Evolutionary conservation across 2,888 invertebrate species (phyloP).

Genomic region (Dryobotodes eremita): DNA sequence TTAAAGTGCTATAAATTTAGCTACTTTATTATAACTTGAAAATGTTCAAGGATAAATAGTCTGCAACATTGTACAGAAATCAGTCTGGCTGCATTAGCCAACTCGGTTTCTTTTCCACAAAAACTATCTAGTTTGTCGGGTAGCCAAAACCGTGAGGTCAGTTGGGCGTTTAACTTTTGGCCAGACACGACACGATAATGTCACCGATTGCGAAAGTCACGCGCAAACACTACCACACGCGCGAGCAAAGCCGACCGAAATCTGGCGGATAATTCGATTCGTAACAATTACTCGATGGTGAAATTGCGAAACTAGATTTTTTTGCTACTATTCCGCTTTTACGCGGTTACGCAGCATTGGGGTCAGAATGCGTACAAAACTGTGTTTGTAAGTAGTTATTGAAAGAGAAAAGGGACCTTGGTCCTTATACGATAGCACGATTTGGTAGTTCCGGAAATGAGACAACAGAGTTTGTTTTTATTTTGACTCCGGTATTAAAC

Average conservation of each 20-base stretch:
- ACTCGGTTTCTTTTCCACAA: conserved; percentile 60
- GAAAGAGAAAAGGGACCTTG: conserved; percentile 52
- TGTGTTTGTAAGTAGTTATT: conserved; percentile 41
- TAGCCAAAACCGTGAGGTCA: conserved; percentile 82
- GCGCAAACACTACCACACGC: conserved; percentile 83
- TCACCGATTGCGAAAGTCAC: conserved; percentile 88
- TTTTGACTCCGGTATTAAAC: not conserved
- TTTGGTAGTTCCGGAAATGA: conserved; percentile 1
- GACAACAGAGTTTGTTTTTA: not conserved
- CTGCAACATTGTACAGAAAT: conserved; percentile 46
- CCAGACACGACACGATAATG: conserved; percentile 86
- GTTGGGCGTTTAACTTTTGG: conserved; percentile 82
- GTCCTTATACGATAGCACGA: conserved; percentile 20
- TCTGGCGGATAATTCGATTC: conserved; percentile 77
- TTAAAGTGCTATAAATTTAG: conserved; percentile 22
- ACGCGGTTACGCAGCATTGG: conserved; percentile 68
- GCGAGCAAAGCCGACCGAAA: conserved; percentile 80
- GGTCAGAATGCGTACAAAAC: conserved; percentile 77
- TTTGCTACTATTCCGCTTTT: conserved; percentile 74
- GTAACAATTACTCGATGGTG: conserved; percentile 77
- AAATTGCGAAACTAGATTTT: conserved; percentile 75
- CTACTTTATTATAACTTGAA: conserved; percentile 28
- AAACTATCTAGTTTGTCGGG: conserved; percentile 61
- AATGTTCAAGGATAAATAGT: conserved; percentile 52
- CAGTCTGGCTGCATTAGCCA: conserved; percentile 49